Evolutionary conservation across 30 jellyfish, hydroid and myxozoan species (phyloP), one percentile per base, ranked within the genome.

Genomic region (Hydractinia echinata): DNA sequence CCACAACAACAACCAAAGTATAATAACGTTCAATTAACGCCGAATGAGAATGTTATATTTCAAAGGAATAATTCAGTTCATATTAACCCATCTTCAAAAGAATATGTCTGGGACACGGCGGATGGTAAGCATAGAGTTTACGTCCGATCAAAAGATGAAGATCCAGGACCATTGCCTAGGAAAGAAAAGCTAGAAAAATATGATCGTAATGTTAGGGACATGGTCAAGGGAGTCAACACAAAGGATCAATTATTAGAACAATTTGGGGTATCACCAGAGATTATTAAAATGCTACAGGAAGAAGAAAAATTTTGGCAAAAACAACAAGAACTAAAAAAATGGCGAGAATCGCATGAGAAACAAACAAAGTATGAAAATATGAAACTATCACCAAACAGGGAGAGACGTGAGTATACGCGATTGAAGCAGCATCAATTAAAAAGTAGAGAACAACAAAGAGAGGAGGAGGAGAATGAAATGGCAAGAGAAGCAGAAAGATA

Each of bases 311-410:
- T 80, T 56, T 80, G 87, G 87, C 83, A 80, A 61, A 62, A 66
- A 10, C 87, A 80, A 50, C 87, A 80, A 61, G 87, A 80, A 56
- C 44, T 80, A 49, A 80, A 51, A 80, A 52, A 80, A 51, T 80
- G 87, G 87, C 85, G 85, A 20, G 81, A 80, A 67, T 77, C 85
- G 60, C 85, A 54, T 77, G 85, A 77, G 18, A 55, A 49, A 54
- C 67, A 76, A 77, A 6, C 48, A 4, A 56, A 60, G n/a, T 44
- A 56, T 44, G 0, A 21, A 18, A 53, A 55, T 61, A 72, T 15
- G 21, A 14, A 15, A 11, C 1, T 72, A 5, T 7, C 44, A 15
- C 55, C 60, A 10, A n/a, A 54, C 1, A 72, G 53, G 50, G 55
- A 72, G 30, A n/a, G 50, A 7, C 10, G 60, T 52, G 62, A 72